A percentile compares a stretch with the other conserved stretches of the same genome.
Conservation (phyloP, 2,113 vertebrate genomes). For the Carassius auratus region DNA sequence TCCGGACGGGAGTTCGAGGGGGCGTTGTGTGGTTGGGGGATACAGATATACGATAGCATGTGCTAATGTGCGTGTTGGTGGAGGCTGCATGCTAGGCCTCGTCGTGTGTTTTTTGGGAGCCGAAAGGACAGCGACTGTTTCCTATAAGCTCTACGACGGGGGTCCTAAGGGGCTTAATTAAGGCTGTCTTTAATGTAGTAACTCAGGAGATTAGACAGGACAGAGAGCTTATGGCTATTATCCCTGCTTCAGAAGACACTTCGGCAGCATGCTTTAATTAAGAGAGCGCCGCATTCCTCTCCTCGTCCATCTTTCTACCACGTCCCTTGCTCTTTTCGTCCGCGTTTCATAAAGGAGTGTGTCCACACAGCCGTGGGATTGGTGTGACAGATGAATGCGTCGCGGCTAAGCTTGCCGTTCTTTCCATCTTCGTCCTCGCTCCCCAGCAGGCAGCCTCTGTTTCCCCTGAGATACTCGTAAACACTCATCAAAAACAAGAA, state of each 20-base stretch:
- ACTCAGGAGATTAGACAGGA: conserved; percentile 62
- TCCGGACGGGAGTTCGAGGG: background rate
- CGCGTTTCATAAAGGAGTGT: conserved; percentile 49
- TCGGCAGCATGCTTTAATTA: conserved; percentile 58
- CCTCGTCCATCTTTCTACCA: conserved; percentile 38
- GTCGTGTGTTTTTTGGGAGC: background rate
- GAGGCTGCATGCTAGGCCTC: background rate
- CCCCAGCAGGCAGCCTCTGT: conserved; percentile 12
- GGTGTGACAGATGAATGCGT: conserved; percentile 61
- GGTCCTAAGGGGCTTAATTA: conserved; percentile 62
- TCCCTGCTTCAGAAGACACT: conserved; percentile 55
- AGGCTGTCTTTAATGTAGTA: conserved; percentile 59
- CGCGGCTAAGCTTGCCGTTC: conserved; percentile 53
- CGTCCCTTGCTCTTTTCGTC: conserved; percentile 27
- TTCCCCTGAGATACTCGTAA: conserved; percentile 53
- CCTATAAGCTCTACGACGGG: background rate
- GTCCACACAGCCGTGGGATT: conserved; percentile 51
- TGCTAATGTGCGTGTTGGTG: background rate
- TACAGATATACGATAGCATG: background rate
- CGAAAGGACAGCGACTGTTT: background rate
- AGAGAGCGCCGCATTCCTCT: conserved; percentile 30
- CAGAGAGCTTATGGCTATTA: conserved; percentile 54
- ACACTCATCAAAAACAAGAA: conserved; percentile 53
- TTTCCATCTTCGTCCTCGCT: conserved; percentile 35
- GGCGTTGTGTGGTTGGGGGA: background rate